Evolutionary conservation across 2,797 vertebrate species (phyloP), one percentile per base, ranked within the genome.

Genomic region (Leptatherina wallacei): DNA sequence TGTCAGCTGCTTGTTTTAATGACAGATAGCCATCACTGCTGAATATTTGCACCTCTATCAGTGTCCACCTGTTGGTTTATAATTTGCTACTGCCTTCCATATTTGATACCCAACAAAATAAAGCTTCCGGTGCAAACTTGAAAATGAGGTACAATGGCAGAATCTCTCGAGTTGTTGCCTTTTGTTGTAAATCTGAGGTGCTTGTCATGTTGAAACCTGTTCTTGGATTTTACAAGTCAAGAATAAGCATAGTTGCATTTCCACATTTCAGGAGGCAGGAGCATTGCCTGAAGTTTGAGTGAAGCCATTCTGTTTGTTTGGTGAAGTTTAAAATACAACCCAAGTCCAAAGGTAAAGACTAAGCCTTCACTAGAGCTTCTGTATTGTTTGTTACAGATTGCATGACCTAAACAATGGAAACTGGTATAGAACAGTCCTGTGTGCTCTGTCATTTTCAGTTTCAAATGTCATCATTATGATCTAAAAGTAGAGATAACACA

Each of bases 91-190:
- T 59, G 40, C n/a, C n/a, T n/a, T 73, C 61, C 2, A 2, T 38
- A 56, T 57, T 0, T 63, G 12, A 79, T 36, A 11, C 16, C 35
- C 12, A 7, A 2, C 64, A 54, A 69, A 22, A 32, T 18, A 44
- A 1, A 51, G 76, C 73, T 76, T 52, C 54, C 61, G 12, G 33
- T 76, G 11, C 14, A 75, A 86, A 85, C 30, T 67, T 32, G 56
- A 8, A 49, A 38, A 11, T 3, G 16, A 0, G 8, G n/a, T 29
- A 2, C 24, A 60, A 33, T 24, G 11, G 11, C 1, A 38, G 33
- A 66, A 35, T 47, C 57, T 51, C 3, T 24, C 2, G 1, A 0
- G 32, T 18, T n/a, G 27, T 8, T 36, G 24, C 8, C 14, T 7
- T 63, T 22, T 11, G 24, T 12, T 65, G 49, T 61, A n/a, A 20